Evolutionary conservation across 2,797 vertebrate genomes (phyloP).

Genomic region (Tenualosa ilisha): DNA sequence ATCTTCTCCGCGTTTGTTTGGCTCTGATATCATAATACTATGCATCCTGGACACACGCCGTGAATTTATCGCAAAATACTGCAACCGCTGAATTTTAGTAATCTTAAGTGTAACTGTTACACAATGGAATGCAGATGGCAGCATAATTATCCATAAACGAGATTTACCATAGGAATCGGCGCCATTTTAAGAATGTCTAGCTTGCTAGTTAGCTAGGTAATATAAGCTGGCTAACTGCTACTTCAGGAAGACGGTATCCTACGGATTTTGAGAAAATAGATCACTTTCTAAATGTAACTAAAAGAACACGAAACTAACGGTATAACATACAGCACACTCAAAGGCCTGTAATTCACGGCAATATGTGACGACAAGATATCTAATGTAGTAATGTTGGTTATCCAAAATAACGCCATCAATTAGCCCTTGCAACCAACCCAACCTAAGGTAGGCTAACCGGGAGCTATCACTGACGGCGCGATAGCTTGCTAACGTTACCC

Average conservation of each 20-base stretch:
- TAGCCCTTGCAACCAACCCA: not conserved
- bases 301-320: not conserved
- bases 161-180: conserved; percentile 59
- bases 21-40: not conserved
- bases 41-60: not conserved
- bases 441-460: not conserved
- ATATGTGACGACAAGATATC: not conserved
- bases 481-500: not conserved
- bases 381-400: not conserved
- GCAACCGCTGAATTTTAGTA: no score
- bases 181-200: conserved; percentile 74
- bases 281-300: not conserved
- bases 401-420: not conserved
- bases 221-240: not conserved
- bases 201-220: conserved; percentile 7
- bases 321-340: not conserved
- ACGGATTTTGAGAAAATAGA: not conserved
- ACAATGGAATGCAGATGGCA: not conserved
- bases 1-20: not conserved
- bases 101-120: not conserved
- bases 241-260: not conserved
- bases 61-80: not conserved
- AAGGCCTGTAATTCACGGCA: not conserved
- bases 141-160: conserved; percentile 39
- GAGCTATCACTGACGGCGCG: no score